These are phyloP conservation scores for Sterna hirundo DNA, from an alignment of 2,113 vertebrate genomes.

Conservation along the genomic window DNA sequence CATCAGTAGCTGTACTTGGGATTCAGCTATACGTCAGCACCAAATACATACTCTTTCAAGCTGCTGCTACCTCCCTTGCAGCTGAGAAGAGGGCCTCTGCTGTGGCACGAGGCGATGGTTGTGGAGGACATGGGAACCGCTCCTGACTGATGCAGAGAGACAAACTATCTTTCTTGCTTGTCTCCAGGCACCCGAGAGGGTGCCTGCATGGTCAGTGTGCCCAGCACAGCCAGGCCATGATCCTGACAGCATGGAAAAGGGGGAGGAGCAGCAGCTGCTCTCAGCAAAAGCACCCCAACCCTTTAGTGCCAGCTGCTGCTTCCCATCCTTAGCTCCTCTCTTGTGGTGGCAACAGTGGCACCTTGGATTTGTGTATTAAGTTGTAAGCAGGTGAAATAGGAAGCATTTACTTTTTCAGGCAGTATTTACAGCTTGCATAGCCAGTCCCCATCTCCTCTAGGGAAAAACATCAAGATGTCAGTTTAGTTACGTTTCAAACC, in stretches of 20 bases:
- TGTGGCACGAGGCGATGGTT: neutral
- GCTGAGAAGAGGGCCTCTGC: neutral
- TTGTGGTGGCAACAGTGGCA: conserved; percentile 34
- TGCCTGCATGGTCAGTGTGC: neutral
- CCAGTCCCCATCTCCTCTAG: conserved; percentile 66
- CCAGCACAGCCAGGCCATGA: neutral
- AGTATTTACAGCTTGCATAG: conserved; percentile 69
- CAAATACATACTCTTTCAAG: neutral
- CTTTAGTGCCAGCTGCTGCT: neutral
- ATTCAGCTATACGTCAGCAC: neutral
- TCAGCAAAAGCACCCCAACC: neutral
- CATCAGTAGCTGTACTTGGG: neutral
- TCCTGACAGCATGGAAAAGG: neutral
- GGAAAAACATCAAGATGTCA: conserved; percentile 69
- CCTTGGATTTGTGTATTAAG: conserved; percentile 33
- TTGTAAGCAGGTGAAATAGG: conserved; percentile 61
- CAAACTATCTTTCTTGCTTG: neutral
- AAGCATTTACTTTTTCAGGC: conserved; percentile 71
- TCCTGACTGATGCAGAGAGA: neutral
- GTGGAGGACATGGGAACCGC: neutral
- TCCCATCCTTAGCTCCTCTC: neutral
- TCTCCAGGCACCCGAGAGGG: neutral
- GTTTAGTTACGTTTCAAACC: conserved; percentile 38
- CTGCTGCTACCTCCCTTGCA: accelerated
- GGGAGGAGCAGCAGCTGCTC: neutral